Conservation (phyloP, 1,140 invertebrate genomes). For the Homalodisca vitripennis region DNA sequence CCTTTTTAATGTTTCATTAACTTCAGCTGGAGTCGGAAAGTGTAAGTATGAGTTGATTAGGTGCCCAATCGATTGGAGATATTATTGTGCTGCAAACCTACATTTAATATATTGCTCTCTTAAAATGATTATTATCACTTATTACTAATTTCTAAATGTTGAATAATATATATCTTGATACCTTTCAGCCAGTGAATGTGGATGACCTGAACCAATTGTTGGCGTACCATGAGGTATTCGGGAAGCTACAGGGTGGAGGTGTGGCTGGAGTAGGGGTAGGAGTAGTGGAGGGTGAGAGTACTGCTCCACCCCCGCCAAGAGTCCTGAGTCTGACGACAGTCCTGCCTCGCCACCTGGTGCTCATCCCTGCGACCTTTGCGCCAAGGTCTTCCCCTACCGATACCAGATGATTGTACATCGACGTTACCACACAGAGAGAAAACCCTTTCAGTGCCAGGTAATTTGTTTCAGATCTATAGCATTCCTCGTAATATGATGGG, state of each 20-base stretch:
- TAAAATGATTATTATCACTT: no score
- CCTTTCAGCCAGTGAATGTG: conserved; percentile 61
- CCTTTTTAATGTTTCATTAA: no score
- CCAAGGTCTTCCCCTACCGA: conserved; percentile 80
- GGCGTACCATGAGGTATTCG: conserved; percentile 84
- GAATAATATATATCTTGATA: no score
- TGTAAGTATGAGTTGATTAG: no score
- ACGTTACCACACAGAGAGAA: conserved; percentile 79
- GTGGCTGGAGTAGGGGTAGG: conserved; percentile 40
- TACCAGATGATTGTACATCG: conserved; percentile 84
- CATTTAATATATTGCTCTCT: no score
- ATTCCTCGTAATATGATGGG: no score
- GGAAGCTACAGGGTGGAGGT: conserved; percentile 66
- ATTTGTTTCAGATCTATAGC: conserved; percentile 13
- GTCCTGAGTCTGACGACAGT: conserved; percentile 20
- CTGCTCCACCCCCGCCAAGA: conserved; percentile 1
- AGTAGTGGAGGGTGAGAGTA: conserved; percentile 43
- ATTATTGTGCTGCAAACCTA: no score
- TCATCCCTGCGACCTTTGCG: conserved; percentile 79
- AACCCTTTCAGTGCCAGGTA: conserved; percentile 79
- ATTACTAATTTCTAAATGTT: no score
- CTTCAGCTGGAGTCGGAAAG: no score
- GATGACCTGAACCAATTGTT: conserved; percentile 78
- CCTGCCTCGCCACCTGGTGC: conserved; percentile 53
- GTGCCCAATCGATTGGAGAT: no score